Percentiles rank a stretch among this genome's conserved stretches.
Evolutionary conservation across 2,113 vertebrate genomes (phyloP).

Genomic region (Xenopus laevis): DNA sequence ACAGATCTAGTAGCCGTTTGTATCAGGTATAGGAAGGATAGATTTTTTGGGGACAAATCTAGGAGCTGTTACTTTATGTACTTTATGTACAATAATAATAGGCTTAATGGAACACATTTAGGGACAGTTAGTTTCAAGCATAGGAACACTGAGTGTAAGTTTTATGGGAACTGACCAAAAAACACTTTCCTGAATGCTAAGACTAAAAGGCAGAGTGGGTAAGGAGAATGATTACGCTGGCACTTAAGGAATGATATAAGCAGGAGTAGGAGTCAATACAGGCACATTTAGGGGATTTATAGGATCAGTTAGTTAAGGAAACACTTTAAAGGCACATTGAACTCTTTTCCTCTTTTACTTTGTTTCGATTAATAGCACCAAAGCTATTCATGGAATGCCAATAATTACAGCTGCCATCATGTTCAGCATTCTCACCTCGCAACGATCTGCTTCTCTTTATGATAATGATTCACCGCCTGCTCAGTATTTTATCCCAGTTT

Average conservation of each 20-base stretch:
- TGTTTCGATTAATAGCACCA: background rate
- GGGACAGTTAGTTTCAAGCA: too few relatives aligned
- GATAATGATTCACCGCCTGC: background rate
- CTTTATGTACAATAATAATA: too few relatives aligned
- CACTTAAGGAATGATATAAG: background rate
- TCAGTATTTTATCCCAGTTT: background rate
- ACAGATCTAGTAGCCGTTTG: too few relatives aligned
- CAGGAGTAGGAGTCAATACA: background rate
- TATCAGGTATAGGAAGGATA: too few relatives aligned
- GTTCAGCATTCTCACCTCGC: background rate
- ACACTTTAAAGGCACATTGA: background rate
- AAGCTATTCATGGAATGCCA: background rate
- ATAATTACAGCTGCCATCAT: conserved; percentile 15
- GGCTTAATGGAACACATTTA: too few relatives aligned
- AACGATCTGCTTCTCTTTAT: background rate
- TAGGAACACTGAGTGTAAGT: too few relatives aligned
- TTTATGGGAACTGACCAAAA: too few relatives aligned
- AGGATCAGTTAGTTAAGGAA: conserved; percentile 10
- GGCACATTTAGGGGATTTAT: conserved; percentile 13
- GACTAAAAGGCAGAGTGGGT: too few relatives aligned
- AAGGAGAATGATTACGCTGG: too few relatives aligned
- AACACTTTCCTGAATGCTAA: too few relatives aligned
- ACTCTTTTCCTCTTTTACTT: conserved; percentile 1
- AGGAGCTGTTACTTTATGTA: too few relatives aligned
- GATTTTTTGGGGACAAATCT: too few relatives aligned